Evolutionary conservation across 2,797 vertebrate genomes (phyloP).

Genomic region (Cetoscarus ocellatus): DNA sequence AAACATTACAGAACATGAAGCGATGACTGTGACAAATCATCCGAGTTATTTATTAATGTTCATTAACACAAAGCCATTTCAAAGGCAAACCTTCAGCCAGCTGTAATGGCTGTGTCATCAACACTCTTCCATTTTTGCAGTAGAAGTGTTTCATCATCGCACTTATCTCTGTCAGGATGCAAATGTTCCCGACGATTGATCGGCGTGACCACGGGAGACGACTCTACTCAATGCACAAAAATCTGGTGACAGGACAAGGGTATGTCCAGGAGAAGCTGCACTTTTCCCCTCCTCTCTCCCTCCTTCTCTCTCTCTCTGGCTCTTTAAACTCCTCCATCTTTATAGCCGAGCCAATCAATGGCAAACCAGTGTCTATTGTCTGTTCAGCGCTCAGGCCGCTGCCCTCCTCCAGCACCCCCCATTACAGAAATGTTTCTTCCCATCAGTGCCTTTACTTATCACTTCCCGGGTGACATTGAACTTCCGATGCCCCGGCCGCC

Average conservation of each 20-base stretch:
- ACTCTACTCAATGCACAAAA: conserved; percentile 47
- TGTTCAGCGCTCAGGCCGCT: conserved; percentile 71
- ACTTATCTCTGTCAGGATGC: conserved; percentile 61
- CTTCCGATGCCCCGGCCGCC: conserved; percentile 88
- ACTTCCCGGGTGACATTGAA: conserved; percentile 91
- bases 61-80: conserved; percentile 58
- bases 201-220: conserved; percentile 46
- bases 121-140: conserved; percentile 41
- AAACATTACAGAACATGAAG: conserved; percentile 37
- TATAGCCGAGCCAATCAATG: conserved; percentile 85
- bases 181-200: conserved; percentile 57
- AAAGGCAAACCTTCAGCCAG: conserved; percentile 42
- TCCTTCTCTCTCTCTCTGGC: conserved; percentile 41
- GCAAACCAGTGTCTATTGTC: conserved; percentile 84
- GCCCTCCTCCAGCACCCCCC: conserved; percentile 67
- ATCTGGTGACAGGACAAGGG: conserved; percentile 64
- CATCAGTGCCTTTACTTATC: conserved; percentile 86
- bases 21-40: conserved; percentile 22
- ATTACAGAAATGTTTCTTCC: conserved; percentile 88
- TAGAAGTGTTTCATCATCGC: conserved; percentile 51
- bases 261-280: conserved; percentile 55
- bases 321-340: conserved; percentile 78
- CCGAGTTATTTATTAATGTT: conserved; percentile 57
- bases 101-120: conserved; percentile 54
- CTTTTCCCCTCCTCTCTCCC: conserved; percentile 17